phyloP scores from a whole-genome alignment of 2,888 invertebrate genomes.

The Lottia scabra region DNA sequence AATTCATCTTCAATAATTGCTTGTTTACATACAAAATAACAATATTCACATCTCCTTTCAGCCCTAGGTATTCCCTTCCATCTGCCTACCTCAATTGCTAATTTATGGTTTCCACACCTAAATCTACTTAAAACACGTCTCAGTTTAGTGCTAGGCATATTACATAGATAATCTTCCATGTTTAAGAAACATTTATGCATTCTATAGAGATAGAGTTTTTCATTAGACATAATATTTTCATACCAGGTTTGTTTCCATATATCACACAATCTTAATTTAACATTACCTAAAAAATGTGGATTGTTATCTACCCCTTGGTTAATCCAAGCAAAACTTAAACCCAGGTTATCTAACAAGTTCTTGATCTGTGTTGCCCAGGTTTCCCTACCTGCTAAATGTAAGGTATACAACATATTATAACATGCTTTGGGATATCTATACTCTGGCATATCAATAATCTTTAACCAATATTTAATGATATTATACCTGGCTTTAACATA shows the following conservation, averaged over 20 bases:
- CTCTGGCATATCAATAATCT: constrained; percentile 13
- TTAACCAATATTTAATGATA: constrained; percentile 19
- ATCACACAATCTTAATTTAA: constrained; percentile 8
- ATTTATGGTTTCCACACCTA: not conserved
- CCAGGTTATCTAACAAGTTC: constrained; percentile 7
- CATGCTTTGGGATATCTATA: constrained; percentile 19
- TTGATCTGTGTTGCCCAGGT: constrained; percentile 15
- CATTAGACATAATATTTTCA: not conserved
- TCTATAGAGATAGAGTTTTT: not conserved
- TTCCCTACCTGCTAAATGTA: constrained; percentile 8
- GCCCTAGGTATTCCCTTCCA: not conserved
- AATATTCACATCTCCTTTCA: constrained; percentile 2
- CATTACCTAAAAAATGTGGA: not conserved
- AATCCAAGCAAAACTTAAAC: too few species aligned
- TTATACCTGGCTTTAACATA: not conserved
- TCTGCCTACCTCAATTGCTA: not conserved
- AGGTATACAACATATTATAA: constrained; percentile 14
- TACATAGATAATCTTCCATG: not conserved
- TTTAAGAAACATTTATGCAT: not conserved
- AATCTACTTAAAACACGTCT: not conserved
- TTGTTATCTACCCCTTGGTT: not conserved
- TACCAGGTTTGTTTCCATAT: not conserved
- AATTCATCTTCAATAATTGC: not conserved
- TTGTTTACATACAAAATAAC: not conserved
- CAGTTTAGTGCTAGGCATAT: not conserved